Evolutionary conservation across 2,113 vertebrate species (phyloP).

Genomic region (Nannospalax galili): DNA sequence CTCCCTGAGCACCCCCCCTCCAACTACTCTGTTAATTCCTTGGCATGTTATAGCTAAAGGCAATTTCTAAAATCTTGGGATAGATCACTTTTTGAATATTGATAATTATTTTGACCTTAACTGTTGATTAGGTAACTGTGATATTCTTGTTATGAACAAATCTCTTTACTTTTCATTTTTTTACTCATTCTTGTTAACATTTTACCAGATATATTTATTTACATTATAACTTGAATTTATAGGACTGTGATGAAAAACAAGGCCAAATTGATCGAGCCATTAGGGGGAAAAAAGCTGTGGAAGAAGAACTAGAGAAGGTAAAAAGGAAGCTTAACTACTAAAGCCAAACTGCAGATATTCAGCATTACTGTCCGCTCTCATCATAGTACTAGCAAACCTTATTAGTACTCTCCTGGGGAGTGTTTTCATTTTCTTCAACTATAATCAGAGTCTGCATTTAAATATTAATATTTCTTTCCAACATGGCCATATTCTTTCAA

Average conservation of each 20-base stretch:
- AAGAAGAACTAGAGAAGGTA: slow-evolving; percentile 97
- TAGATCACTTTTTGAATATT: neutral
- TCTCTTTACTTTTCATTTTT: neutral
- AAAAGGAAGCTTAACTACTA: neutral
- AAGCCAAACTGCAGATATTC: slow-evolving; percentile 6
- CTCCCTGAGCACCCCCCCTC: neutral
- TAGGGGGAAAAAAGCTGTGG: slow-evolving; percentile 93
- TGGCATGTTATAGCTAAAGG: neutral
- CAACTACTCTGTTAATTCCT: neutral
- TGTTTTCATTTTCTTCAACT: slow-evolving; percentile 8
- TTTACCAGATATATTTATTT: slow-evolving; percentile 41
- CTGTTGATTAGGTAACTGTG: neutral
- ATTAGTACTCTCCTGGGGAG: slow-evolving; percentile 10
- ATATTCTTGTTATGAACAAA: neutral
- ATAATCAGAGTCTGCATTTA: neutral
- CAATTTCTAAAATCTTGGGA: neutral
- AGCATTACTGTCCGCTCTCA: slow-evolving; percentile 9
- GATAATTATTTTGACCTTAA: neutral
- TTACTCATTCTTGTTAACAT: neutral
- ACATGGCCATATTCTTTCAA: slow-evolving; percentile 8
- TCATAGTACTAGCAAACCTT: slow-evolving; percentile 15
- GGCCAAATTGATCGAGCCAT: slow-evolving; percentile 90
- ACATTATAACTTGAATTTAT: slow-evolving; percentile 39
- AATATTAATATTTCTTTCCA: neutral
- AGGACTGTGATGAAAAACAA: slow-evolving; percentile 96